Conservation (phyloP, 1,140 invertebrate species). For the Zaprionus ghesquierei region DNA sequence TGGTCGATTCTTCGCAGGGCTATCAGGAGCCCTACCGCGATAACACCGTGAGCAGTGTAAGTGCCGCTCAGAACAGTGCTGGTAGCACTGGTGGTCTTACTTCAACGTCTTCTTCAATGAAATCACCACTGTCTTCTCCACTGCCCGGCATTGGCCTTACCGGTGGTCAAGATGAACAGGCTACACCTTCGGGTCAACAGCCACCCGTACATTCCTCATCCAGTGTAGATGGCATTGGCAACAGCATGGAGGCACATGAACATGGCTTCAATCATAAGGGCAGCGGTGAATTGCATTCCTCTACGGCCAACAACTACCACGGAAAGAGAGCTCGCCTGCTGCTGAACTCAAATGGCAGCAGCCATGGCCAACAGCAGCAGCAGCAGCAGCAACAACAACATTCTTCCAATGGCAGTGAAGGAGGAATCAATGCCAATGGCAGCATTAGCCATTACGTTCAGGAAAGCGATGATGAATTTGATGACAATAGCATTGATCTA, state of each 20-base stretch:
- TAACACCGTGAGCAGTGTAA: constrained; percentile 25
- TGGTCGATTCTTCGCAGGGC: constrained; percentile 74
- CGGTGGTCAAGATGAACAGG: constrained; percentile 31
- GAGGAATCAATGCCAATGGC: constrained; percentile 32
- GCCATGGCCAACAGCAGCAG: constrained; percentile 49
- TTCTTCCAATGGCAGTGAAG: constrained; percentile 36
- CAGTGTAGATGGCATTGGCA: constrained; percentile 35
- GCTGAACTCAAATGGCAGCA: constrained; percentile 29
- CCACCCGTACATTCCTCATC: constrained; percentile 67
- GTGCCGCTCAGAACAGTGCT: constrained; percentile 44
- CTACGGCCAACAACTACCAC: constrained; percentile 60
- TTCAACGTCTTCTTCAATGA: constrained; percentile 80
- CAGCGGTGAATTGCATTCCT: constrained; percentile 65
- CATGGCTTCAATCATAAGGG: constrained; percentile 57
- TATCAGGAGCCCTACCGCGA: constrained; percentile 75
- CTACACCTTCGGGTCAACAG: constrained; percentile 42
- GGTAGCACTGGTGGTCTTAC: constrained; percentile 56
- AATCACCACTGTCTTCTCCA: constrained; percentile 78
- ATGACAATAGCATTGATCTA: constrained; percentile 68
- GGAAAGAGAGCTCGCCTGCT: constrained; percentile 72
- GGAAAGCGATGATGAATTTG: constrained; percentile 75
- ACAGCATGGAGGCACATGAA: constrained; percentile 44
- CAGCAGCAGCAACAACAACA: constrained; percentile 42
- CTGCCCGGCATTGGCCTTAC: constrained; percentile 32
- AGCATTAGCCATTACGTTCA: constrained; percentile 44